phyloP scores from a whole-genome alignment of 2,888 invertebrate genomes.

The Tachina fera region DNA sequence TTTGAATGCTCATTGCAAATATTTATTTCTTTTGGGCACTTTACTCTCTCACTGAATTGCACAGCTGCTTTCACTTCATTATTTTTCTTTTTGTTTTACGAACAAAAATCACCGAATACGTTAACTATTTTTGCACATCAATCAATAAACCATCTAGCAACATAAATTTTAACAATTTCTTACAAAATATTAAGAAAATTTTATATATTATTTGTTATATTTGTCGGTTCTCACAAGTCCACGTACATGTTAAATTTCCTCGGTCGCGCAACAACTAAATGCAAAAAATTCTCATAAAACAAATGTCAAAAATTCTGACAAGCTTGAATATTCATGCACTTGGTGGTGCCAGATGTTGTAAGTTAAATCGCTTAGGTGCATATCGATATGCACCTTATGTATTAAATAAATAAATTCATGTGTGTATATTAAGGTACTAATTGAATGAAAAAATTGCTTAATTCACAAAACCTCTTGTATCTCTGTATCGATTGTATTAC shows the following conservation, averaged over 20 bases:
- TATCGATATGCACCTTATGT: no score
- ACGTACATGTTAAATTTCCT: slow-evolving; percentile 51
- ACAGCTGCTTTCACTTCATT: slow-evolving; percentile 54
- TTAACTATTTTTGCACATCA: slow-evolving; percentile 1
- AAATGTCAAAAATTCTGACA: slow-evolving; percentile 67
- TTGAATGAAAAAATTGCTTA: no score
- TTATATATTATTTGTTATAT: slow-evolving; percentile 33
- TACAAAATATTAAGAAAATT: slow-evolving; percentile 32
- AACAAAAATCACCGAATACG: slow-evolving; percentile 46
- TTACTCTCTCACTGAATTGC: slow-evolving; percentile 55
- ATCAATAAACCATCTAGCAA: neutral
- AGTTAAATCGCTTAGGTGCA: no score
- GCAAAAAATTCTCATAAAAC: slow-evolving; percentile 46
- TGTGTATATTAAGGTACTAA: no score
- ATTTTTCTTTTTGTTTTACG: slow-evolving; percentile 38
- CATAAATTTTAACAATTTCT: slow-evolving; percentile 48
- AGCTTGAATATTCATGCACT: slow-evolving; percentile 1
- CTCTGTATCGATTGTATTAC: no score
- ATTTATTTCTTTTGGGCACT: slow-evolving; percentile 60
- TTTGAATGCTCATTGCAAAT: slow-evolving; percentile 42
- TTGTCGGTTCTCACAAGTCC: slow-evolving; percentile 1
- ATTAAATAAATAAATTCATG: no score
- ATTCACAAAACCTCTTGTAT: no score
- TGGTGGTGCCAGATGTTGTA: neutral
- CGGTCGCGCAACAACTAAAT: slow-evolving; percentile 64